phyloP scores from a whole-genome alignment of 1,140 invertebrate genomes.

The Aporrectodea caliginosa region DNA sequence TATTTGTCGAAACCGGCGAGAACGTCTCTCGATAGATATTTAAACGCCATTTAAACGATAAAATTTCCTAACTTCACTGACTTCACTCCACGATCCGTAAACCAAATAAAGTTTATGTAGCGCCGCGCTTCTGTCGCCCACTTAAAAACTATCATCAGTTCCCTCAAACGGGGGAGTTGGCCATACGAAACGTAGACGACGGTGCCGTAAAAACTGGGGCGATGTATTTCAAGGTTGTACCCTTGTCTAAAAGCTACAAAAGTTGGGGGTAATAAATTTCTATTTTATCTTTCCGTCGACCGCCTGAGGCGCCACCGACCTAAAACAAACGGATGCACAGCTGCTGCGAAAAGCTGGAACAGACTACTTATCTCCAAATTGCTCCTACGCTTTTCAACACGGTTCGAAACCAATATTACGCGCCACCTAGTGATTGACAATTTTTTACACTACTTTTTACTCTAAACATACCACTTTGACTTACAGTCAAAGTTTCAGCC shows the following conservation, averaged over 20 bases:
- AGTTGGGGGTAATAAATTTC: not conserved
- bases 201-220: not conserved
- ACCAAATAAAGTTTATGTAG: not conserved
- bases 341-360: not conserved
- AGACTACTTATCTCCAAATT: not conserved
- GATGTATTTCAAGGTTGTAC: not conserved
- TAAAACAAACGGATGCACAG: too few relatives aligned
- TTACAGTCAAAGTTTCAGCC: too few relatives aligned
- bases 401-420: not conserved
- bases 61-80: not conserved
- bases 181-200: not conserved
- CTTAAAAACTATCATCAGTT: too few relatives aligned
- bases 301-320: too few relatives aligned
- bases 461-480: too few relatives aligned
- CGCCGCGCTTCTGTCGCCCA: not conserved
- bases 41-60: slow-evolving; percentile 39
- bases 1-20: slow-evolving; percentile 86
- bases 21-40: slow-evolving; percentile 73
- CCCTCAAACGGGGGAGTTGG: too few relatives aligned
- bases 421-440: not conserved
- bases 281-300: not conserved
- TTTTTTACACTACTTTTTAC: not conserved
- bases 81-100: not conserved
- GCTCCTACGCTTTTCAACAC: not conserved
- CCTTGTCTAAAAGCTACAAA: not conserved